Base-by-base conservation (phyloP, 2,888 invertebrate genomes). In the Slavum lentiscoides region DNA sequence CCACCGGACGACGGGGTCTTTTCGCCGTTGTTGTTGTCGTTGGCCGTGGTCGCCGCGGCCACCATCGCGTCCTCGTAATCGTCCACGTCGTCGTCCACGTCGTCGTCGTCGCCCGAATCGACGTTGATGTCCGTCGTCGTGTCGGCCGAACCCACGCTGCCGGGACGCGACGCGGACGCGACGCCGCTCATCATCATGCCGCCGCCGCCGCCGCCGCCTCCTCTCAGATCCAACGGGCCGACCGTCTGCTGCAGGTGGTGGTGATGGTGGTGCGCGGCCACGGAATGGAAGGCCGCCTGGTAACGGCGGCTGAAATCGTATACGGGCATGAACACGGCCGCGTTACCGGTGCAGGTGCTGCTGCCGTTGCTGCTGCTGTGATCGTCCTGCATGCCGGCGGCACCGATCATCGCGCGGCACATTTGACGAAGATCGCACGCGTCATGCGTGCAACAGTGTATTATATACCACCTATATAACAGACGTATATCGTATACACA, bases 71-170 rank as follows among this genome's bases (percentile, higher is more conserved):
- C 69, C 66, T 75, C n/a, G 69, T 30, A 70, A 87, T 88, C 39
- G 86, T 84, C 39, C 88, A 58, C 58, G 19, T 88, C 83, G 88
- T 88, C 88, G 84, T 89, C 88, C 0, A 88, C 87, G 85, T 87
- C 87, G 7, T 87, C 86, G n/a, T 88, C 86, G 83, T 86, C 86
- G 84, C 86, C 86, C 53, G 86, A 86, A 76, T 87, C 86, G 37
- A 86, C 86, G 84, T 86, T 86, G 81, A 86, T 86, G 83, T 87
- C 86, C 53, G 85, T 84, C 58, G 85, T 85, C 64, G 30, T 30
- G 30, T 85, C 84, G 82, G 85, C 85, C 43, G 83, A 84, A 23
- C 82, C 83, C 43, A 82, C 82, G 82, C 81, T 82, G 74, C 77
- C 70, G 17, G 70, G 70, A 55, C 64, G 70, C 15, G 77, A 70